Percentiles rank a stretch among this genome's conserved stretches.
Evolutionary conservation across 2,113 vertebrate genomes (phyloP).

Genomic region (Oncorhynchus nerka): DNA sequence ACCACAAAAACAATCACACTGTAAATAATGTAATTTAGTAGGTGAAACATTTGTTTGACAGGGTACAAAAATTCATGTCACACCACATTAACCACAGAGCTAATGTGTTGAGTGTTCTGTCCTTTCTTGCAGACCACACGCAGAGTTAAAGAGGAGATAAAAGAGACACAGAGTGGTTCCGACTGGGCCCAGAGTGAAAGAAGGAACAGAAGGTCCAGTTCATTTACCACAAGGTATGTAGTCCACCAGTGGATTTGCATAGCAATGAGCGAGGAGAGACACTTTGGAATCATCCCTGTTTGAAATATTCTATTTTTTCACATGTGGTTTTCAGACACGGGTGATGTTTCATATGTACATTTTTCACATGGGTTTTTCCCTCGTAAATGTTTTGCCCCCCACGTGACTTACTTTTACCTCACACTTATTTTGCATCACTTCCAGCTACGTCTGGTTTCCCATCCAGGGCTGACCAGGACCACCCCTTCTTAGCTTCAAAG

Average conservation of each 20-base stretch:
- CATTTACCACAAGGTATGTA: not conserved
- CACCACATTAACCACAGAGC: not conserved
- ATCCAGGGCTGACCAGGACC: too few species aligned
- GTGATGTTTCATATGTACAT: too few species aligned
- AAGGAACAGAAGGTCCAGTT: conserved; percentile 15
- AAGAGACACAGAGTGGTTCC: conserved; percentile 7
- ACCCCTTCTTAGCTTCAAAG: too few species aligned
- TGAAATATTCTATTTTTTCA: too few species aligned
- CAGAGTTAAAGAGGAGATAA: not conserved
- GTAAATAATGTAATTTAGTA: not conserved
- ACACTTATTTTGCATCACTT: too few species aligned
- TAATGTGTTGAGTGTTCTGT: not conserved
- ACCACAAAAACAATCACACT: not conserved
- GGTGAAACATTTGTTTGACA: not conserved
- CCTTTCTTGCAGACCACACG: conserved; percentile 11
- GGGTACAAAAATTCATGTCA: not conserved
- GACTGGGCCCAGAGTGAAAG: conserved; percentile 1
- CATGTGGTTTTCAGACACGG: too few species aligned
- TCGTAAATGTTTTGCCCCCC: too few species aligned
- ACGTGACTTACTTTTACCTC: too few species aligned
- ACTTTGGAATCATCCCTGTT: conserved; percentile 2
- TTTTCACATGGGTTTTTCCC: too few species aligned
- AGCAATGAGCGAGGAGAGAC: not conserved
- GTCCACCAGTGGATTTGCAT: conserved; percentile 1
- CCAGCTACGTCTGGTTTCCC: too few species aligned